A percentile compares a stretch with the other conserved stretches of the same genome.
These are phyloP conservation scores for Hirtodrosophila histrioides DNA, from an alignment of 2,888 invertebrate species.

Conservation along the genomic window DNA sequence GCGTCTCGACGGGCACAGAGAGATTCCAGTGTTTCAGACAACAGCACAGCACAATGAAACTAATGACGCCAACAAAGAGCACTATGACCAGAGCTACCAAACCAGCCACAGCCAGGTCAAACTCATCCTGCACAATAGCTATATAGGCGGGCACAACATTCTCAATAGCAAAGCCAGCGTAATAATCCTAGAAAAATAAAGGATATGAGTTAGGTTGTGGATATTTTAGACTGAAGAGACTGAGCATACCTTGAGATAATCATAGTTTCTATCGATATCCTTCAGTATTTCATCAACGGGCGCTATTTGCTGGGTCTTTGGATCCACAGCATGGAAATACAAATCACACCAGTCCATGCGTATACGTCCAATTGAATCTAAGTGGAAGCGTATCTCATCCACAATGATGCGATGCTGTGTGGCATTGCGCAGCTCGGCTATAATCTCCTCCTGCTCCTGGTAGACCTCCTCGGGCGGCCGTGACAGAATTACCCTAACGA, in stretches of 20 bases:
- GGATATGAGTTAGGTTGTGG: background rate
- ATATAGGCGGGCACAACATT: conserved; percentile 90
- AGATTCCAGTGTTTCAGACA: conserved; percentile 95
- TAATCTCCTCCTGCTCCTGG: conserved; percentile 89
- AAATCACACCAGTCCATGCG: conserved; percentile 91
- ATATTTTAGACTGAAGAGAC: background rate
- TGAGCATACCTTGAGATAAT: conserved; percentile 88
- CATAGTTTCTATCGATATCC: conserved; percentile 93
- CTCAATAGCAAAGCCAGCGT: conserved; percentile 90
- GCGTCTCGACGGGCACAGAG: conserved; percentile 91
- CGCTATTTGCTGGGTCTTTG: conserved; percentile 89
- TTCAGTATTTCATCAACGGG: conserved; percentile 92
- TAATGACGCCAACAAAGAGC: conserved; percentile 93
- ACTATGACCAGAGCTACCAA: conserved; percentile 93
- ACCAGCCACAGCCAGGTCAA: conserved; percentile 94
- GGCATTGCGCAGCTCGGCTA: conserved; percentile 89
- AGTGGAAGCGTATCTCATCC: conserved; percentile 90
- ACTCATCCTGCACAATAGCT: conserved; percentile 89
- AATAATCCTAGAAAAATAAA: conserved; percentile 85
- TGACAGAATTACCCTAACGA: conserved; percentile 93
- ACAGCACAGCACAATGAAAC: conserved; percentile 94
- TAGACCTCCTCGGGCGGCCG: conserved; percentile 91
- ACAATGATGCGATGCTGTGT: conserved; percentile 92
- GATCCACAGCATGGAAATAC: conserved; percentile 93
- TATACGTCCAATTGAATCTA: conserved; percentile 86